A percentile compares a stretch with the other conserved stretches of the same genome.
Evolutionary conservation across 1,140 invertebrate genomes (phyloP).

Genomic region (Drosophila triauraria): DNA sequence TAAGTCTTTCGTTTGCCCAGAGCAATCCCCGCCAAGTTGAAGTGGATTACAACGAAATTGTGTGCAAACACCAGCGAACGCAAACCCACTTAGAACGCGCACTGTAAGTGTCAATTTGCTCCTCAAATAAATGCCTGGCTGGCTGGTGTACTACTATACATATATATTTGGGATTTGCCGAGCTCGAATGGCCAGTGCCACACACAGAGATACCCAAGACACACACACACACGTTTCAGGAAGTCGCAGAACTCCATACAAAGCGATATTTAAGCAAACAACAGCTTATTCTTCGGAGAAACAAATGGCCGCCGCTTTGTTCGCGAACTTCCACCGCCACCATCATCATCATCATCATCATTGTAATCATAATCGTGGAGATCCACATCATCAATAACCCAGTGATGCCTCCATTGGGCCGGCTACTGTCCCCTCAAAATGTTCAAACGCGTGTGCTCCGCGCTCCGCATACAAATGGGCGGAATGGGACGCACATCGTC

Average conservation of each 20-base stretch:
- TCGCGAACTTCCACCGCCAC: constrained; percentile 48
- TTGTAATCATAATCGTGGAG: constrained; percentile 22
- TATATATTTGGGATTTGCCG: constrained; percentile 56
- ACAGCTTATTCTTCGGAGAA: constrained; percentile 56
- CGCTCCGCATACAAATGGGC: constrained; percentile 65
- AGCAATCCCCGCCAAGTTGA: constrained; percentile 29
- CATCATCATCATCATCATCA: constrained; percentile 7
- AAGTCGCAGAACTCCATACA: constrained; percentile 43
- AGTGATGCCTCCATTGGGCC: constrained; percentile 26
- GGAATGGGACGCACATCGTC: constrained; percentile 19
- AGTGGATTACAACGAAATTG: constrained; percentile 21
- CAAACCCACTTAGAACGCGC: constrained; percentile 58
- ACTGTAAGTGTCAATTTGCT: constrained; percentile 78
- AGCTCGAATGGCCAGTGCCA: constrained; percentile 30
- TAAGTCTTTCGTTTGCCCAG: constrained; percentile 74
- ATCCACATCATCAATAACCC: constrained; percentile 61
- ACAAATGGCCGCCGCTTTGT: constrained; percentile 71
- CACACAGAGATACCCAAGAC: neutral
- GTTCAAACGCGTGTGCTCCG: constrained; percentile 53
- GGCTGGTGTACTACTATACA: constrained; percentile 2
- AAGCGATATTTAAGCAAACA: constrained; percentile 44
- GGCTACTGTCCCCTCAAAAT: constrained; percentile 46
- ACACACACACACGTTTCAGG: constrained; percentile 49
- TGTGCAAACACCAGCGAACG: constrained; percentile 21
- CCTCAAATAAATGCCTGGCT: constrained; percentile 56